phyloP scores from a whole-genome alignment of 2,888 invertebrate genomes.

The Tenodera sinensis region DNA sequence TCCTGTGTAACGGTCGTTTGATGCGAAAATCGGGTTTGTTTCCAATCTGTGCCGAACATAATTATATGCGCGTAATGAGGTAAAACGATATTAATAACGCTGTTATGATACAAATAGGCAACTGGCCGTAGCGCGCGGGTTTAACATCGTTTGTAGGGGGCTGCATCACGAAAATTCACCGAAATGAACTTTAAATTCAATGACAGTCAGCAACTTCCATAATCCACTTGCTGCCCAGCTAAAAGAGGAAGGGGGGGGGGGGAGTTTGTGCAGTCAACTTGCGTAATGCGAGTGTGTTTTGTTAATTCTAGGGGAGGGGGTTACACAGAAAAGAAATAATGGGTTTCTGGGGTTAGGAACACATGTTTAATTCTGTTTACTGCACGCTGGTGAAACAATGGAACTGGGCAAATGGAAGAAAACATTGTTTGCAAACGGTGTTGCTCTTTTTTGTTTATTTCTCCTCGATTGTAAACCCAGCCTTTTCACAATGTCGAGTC shows the following conservation, averaged over 20 bases:
- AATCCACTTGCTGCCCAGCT: neutral
- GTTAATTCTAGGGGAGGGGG: neutral
- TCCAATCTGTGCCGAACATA: constrained; percentile 15
- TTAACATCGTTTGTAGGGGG: neutral
- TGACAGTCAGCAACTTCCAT: neutral
- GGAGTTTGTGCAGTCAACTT: neutral
- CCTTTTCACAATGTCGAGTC: neutral
- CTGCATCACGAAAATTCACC: neutral
- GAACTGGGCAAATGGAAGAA: neutral
- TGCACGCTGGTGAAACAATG: neutral
- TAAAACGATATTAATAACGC: constrained; percentile 1
- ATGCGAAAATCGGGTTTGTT: constrained; percentile 18
- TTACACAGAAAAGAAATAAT: neutral
- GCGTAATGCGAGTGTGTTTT: neutral
- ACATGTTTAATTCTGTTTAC: neutral
- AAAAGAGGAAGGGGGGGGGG: neutral
- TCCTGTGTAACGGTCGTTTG: neutral
- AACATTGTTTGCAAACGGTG: neutral
- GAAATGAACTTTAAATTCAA: constrained; percentile 12
- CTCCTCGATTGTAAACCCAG: neutral
- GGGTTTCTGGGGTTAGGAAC: neutral
- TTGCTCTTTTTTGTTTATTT: neutral
- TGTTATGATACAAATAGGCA: constrained; percentile 3
- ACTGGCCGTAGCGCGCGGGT: neutral
- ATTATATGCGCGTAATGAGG: constrained; percentile 16